A percentile compares a stretch with the other conserved stretches of the same genome.
These are phyloP conservation scores for Neoniphon sammara DNA, from an alignment of 2,797 vertebrate genomes.

Conservation along the genomic window DNA sequence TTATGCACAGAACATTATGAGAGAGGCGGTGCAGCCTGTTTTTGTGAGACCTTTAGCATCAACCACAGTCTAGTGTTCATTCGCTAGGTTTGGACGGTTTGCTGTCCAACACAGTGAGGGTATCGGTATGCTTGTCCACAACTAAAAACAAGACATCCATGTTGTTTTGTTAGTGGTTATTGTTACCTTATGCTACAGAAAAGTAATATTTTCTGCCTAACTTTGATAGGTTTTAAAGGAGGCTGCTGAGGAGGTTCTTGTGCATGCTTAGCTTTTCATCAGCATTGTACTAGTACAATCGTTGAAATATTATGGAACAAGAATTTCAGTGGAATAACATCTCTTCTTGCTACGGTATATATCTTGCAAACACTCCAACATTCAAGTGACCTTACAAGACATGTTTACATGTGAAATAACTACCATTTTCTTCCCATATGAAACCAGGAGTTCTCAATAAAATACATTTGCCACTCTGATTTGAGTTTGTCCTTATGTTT, in stretches of 20 bases:
- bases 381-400: conserved; percentile 70
- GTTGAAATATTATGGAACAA: conserved; percentile 30
- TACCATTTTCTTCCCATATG: conserved; percentile 50
- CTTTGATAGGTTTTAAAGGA: not conserved
- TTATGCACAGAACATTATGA: no score
- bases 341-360: conserved; percentile 35
- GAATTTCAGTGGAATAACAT: conserved; percentile 39
- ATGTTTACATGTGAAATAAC: conserved; percentile 65
- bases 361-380: conserved; percentile 42
- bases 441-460: conserved; percentile 63
- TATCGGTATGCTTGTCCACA: not conserved
- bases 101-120: not conserved
- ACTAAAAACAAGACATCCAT: no score
- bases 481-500: conserved; percentile 1
- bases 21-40: no score
- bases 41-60: no score
- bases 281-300: conserved; percentile 17
- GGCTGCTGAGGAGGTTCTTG: conserved; percentile 62
- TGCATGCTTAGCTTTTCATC: conserved; percentile 59
- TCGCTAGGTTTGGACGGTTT: not conserved
- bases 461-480: conserved; percentile 51
- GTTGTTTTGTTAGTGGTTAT: no score
- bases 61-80: no score
- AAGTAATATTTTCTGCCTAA: no score
- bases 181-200: no score